Evolutionary conservation across 2,797 vertebrate species (phyloP), one percentile per base, ranked within the genome.

Genomic region (Peromyscus nudipes): DNA sequence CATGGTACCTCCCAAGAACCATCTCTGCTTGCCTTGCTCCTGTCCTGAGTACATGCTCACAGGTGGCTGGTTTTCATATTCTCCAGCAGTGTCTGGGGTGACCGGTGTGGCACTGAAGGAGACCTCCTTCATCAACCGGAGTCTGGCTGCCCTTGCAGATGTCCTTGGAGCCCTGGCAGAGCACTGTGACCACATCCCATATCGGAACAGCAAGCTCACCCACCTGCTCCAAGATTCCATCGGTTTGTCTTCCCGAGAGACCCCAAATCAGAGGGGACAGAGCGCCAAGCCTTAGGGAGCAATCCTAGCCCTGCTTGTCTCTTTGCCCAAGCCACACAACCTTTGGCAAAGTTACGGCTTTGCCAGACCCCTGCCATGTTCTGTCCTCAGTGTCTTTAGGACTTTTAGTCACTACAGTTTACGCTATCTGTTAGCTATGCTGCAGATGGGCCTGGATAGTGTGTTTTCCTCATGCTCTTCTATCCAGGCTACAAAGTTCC

Each of bases 201-300:
- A 99, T 92, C 98, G 99, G 49, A 99, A 99, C 98, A 99, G 99
- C 99, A 99, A 98, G 98, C 99, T 99, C 40, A 99, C 99, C 0
- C 99, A 99, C 91, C 98, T 99, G 49, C 99, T 99, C 9, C 99
- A 99, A 98, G 99, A 99, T 19, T 98, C 99, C 1, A 65, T 96
- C 0, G 40, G 82, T 71, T 43, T 2, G 27, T 83, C 4, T 37
- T 34, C n/a, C 43, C 17, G 0, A 11, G 17, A 25, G 29, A 2
- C 12, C 40, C 31, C 82, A 19, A 34, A 4, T 0, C 2, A 16
- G 62, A 37, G 23, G 1, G 49, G 10, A 19, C 19, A 0, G 12
- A 6, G 43, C 29, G 12, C 31, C 4, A 14, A 5, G 4, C 19
- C 75, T 49, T 10, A 27, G 52, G 90, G 37, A 11, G 7, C 46